Percentiles rank a stretch among this genome's conserved stretches.
These are phyloP conservation scores for Micrastur ruficollis DNA, from an alignment of 2,797 vertebrate species.

Conservation along the genomic window DNA sequence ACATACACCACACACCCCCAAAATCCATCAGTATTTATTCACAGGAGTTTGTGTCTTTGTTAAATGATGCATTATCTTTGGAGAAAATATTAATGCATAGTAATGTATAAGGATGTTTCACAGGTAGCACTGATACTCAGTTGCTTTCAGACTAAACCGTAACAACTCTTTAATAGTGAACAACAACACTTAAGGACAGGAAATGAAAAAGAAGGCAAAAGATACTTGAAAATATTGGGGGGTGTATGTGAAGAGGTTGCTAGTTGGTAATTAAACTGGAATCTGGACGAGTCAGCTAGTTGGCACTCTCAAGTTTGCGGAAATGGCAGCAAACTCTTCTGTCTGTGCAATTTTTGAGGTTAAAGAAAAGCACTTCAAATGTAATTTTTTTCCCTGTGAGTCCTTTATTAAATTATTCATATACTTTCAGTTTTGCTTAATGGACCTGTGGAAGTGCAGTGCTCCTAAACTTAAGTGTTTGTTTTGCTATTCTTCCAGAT, in stretches of 20 bases:
- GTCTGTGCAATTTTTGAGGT: not conserved
- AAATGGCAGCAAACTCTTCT: not conserved
- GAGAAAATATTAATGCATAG: not conserved
- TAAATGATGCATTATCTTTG: not conserved
- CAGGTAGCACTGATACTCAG: not conserved
- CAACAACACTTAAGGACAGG: not conserved
- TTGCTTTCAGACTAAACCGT: not conserved
- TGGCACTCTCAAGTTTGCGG: not conserved
- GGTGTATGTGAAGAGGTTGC: not conserved
- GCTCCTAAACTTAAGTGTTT: not conserved
- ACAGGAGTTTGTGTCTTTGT: not conserved
- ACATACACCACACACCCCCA: accelerated
- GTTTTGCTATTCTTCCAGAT: not conserved
- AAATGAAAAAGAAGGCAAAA: not conserved
- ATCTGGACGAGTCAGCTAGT: not conserved
- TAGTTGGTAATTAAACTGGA: not conserved
- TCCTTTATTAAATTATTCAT: not conserved
- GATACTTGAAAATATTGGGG: not conserved
- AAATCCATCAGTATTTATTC: not conserved
- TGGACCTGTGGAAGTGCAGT: not conserved
- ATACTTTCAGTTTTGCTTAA: not conserved
- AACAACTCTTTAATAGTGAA: not conserved
- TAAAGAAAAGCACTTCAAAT: not conserved
- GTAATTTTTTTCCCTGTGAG: not conserved
- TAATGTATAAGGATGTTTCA: not conserved